phyloP scores from a whole-genome alignment of 2,113 vertebrate species.

The Callospermophilus lateralis region DNA sequence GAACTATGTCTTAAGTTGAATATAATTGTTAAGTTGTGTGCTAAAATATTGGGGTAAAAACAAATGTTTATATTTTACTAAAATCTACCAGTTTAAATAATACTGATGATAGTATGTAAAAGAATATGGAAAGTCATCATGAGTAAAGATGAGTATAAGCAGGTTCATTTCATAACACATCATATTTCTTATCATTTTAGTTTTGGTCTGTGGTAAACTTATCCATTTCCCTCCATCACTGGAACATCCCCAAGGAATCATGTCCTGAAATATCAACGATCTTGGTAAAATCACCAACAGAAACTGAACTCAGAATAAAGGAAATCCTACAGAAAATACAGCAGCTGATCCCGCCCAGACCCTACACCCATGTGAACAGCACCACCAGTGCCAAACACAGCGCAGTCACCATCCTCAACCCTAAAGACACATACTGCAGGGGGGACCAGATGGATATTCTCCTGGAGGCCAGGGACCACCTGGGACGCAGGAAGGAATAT shows the following conservation, averaged over 20 bases:
- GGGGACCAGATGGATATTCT: slow-evolving; percentile 68
- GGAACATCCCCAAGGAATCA: background rate
- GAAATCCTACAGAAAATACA: slow-evolving; percentile 6
- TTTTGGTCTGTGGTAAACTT: background rate
- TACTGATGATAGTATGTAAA: background rate
- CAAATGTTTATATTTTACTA: background rate
- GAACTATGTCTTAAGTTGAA: background rate
- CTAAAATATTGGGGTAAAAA: background rate
- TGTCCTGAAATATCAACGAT: background rate
- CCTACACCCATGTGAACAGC: background rate
- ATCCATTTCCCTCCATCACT: background rate
- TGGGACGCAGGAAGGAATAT: slow-evolving; percentile 63
- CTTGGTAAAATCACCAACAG: background rate
- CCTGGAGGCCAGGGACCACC: slow-evolving; percentile 52
- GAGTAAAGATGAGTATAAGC: background rate
- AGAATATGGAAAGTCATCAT: background rate
- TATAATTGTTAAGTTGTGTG: background rate
- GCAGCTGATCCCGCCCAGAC: slow-evolving; percentile 20
- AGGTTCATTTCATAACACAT: background rate
- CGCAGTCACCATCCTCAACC: slow-evolving; percentile 56
- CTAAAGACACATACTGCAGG: slow-evolving; percentile 24
- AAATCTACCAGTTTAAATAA: background rate
- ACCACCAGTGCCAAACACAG: slow-evolving; percentile 60
- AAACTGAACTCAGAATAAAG: slow-evolving; percentile 47
- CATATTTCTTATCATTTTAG: slow-evolving; percentile 49